Evolutionary conservation across 37 sponge, comb jelly and placozoan species (phyloP).

Genomic region (Chondrosia reniformis): DNA sequence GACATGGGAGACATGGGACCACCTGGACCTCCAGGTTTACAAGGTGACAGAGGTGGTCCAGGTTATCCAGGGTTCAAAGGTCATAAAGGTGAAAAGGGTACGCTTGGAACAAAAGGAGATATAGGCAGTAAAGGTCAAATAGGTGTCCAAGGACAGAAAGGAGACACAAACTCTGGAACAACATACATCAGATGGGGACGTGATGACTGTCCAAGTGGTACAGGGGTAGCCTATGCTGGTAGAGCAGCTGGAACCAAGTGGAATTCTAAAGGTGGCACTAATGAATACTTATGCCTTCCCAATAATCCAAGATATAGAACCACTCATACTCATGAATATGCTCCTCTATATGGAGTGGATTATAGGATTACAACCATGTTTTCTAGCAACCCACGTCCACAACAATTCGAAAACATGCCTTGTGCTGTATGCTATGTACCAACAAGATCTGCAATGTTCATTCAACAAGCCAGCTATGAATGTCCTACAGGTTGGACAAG

Average conservation of each 20-base stretch:
- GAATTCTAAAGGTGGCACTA: constrained; percentile 1
- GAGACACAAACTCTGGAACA: too few relatives aligned
- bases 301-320: background rate
- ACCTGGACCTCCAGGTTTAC: too few relatives aligned
- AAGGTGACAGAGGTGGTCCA: too few relatives aligned
- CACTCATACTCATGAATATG: background rate
- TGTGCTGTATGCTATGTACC: constrained; percentile 10
- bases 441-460: background rate
- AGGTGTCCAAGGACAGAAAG: too few relatives aligned
- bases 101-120: too few relatives aligned
- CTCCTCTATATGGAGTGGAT: constrained; percentile 12
- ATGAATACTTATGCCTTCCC: background rate
- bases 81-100: too few relatives aligned
- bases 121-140: too few relatives aligned
- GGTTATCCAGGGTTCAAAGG: too few relatives aligned
- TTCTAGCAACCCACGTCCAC: background rate
- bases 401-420: background rate
- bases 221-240: constrained; percentile 2
- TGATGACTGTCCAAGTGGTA: background rate
- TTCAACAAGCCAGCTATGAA: background rate
- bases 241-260: constrained; percentile 3
- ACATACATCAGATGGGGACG: constrained; percentile 22
- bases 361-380: too few relatives aligned
- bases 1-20: too few relatives aligned
- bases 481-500: constrained; percentile 6